Conservation (phyloP, 2,113 vertebrate species). For the Reinhardtius hippoglossoides region DNA sequence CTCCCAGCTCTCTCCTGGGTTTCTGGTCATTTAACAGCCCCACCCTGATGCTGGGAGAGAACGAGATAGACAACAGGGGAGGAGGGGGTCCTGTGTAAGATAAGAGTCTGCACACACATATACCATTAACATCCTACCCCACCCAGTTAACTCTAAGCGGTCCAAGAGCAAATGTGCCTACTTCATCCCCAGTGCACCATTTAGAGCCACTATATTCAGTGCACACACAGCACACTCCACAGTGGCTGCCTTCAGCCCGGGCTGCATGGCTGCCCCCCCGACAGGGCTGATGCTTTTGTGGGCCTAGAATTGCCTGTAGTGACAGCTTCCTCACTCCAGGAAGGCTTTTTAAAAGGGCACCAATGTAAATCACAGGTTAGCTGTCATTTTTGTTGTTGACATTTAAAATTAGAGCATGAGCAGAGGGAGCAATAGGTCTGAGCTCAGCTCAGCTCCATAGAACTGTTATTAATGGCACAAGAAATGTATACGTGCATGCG, state of each 20-base stretch:
- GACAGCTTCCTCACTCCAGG: slow-evolving; percentile 61
- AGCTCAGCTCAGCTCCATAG: slow-evolving; percentile 29
- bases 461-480: slow-evolving; percentile 37
- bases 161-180: slow-evolving; percentile 31
- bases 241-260: slow-evolving; percentile 14
- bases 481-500: not conserved
- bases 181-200: slow-evolving; percentile 28
- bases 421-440: slow-evolving; percentile 8
- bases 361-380: slow-evolving; percentile 63
- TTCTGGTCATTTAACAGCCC: slow-evolving; percentile 58
- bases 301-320: slow-evolving; percentile 37
- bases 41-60: slow-evolving; percentile 36
- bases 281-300: slow-evolving; percentile 18
- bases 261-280: slow-evolving; percentile 4
- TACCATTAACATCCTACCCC: slow-evolving; percentile 40
- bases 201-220: slow-evolving; percentile 15
- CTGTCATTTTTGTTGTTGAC: slow-evolving; percentile 68
- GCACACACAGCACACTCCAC: slow-evolving; percentile 21
- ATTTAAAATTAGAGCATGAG: slow-evolving; percentile 61
- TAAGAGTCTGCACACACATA: slow-evolving; percentile 9
- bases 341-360: slow-evolving; percentile 71
- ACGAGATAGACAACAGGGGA: slow-evolving; percentile 10
- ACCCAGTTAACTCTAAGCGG: slow-evolving; percentile 7
- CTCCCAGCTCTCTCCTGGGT: slow-evolving; percentile 24
- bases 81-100: slow-evolving; percentile 15